A percentile compares a stretch with the other conserved stretches of the same genome.
phyloP scores from a whole-genome alignment of 2,797 vertebrate species.

The Glyptemys insculpta region DNA sequence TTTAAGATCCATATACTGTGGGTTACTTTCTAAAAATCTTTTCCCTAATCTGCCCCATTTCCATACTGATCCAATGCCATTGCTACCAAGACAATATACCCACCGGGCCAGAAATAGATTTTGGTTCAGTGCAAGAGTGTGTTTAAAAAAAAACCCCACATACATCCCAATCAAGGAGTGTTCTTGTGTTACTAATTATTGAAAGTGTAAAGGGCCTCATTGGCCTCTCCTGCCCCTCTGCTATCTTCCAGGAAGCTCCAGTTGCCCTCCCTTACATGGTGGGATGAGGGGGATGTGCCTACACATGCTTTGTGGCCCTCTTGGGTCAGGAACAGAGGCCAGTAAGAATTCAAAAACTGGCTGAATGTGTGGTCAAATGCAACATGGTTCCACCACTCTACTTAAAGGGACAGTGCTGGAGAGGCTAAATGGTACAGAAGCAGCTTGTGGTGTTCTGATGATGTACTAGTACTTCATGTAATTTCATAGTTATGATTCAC shows the following conservation, averaged over 20 bases:
- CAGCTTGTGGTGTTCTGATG: neutral
- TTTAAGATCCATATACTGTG: neutral
- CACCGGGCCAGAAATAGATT: neutral
- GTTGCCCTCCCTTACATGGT: neutral
- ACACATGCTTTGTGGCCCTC: too few species aligned
- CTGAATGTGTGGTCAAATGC: neutral
- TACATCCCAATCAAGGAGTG: neutral
- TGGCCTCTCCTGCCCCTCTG: neutral
- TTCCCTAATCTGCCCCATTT: neutral
- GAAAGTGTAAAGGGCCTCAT: neutral
- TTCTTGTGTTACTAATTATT: neutral
- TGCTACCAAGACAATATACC: neutral
- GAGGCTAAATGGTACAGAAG: neutral
- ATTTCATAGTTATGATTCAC: neutral
- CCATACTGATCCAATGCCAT: neutral
- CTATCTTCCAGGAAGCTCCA: neutral
- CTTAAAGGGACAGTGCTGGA: neutral
- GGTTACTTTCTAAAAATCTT: neutral
- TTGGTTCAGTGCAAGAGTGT: neutral
- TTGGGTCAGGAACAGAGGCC: neutral
- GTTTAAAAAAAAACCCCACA: neutral
- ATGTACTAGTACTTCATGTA: neutral
- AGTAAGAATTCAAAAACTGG: neutral
- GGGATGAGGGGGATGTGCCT: neutral
- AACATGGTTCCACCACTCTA: neutral